Evolutionary conservation across 1,140 invertebrate species (phyloP), one percentile per base, ranked within the genome.

Genomic region (Drosophila erecta): DNA sequence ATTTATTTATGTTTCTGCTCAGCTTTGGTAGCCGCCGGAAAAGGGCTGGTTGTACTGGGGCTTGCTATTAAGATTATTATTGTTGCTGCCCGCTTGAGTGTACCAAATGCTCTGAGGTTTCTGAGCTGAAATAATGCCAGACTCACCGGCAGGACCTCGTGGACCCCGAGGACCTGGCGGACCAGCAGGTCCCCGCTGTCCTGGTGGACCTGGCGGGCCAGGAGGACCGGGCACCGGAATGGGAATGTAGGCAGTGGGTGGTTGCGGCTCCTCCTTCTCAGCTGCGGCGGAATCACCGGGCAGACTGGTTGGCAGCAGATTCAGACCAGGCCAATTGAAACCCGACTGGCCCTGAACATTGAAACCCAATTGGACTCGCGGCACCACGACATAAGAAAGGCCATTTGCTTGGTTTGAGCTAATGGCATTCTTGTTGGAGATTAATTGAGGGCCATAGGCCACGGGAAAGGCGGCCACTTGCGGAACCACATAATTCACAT

Each of bases 401-500:
- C 50, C 30, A 41, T 44, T 49, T 38, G 47, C 69, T 43, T 79
- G 38, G 41, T 59, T 71, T 38, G 56, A 49, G 30, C 49, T 71
- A 22, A 58, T 56, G 6, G 59, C 55, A 33, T 38, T 76, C 38
- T 47, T 67, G 61, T 14, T 65, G 43, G 64, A 30, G 61, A 35
- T 77, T 35, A 12, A 64, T 61, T 10, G 70, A 65, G 24, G 81
- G 0, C 75, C 73, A 50, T 89, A 91, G 51, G 69, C 62, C 44
- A 90, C 55, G 1, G 83, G 80, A 62, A 70, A 69, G 0, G 77
- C 61, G 1, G 83, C 40, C 60, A 91, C 46, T 51, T 77, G 81
- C 0, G 90, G 90, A 41, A 91, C 10, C 55, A 81, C 66, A 51
- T 87, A 91, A 17, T 91, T 90, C 15, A 91, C 22, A 46, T 79